A percentile compares a stretch with the other conserved stretches of the same genome.
phyloP scores from a whole-genome alignment of 2,797 vertebrate species.

The Coluber constrictor region DNA sequence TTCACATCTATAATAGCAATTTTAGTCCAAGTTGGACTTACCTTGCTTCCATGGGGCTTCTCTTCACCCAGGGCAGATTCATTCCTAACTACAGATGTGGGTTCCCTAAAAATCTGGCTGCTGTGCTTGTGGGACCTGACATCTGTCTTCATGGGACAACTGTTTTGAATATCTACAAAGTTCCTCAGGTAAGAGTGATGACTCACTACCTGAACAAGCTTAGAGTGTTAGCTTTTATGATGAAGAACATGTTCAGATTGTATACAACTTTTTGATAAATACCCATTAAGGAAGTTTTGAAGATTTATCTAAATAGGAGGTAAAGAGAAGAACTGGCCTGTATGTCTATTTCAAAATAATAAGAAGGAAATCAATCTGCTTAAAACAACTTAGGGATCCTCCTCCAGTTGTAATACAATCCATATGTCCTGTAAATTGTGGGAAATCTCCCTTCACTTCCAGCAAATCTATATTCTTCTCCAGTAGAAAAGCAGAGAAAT shows the following conservation, averaged over 20 bases:
- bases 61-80: background rate
- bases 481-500: background rate
- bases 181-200: background rate
- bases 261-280: background rate
- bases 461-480: background rate
- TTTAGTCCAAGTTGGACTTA: background rate
- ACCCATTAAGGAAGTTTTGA: background rate
- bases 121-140: background rate
- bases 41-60: background rate
- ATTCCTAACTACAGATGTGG: background rate
- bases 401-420: background rate
- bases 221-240: background rate
- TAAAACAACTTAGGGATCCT: background rate
- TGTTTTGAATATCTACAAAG: background rate
- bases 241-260: background rate
- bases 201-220: background rate
- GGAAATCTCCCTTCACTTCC: background rate
- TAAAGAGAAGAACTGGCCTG: background rate
- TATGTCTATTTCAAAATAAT: background rate
- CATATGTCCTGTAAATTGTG: background rate
- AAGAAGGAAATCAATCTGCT: background rate
- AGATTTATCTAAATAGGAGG: background rate
- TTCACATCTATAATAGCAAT: background rate
- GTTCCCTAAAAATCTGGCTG: background rate
- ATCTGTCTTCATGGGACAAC: background rate